Evolutionary conservation across 2,888 invertebrate genomes (phyloP).

Genomic region (Drosophila planitibia): DNA sequence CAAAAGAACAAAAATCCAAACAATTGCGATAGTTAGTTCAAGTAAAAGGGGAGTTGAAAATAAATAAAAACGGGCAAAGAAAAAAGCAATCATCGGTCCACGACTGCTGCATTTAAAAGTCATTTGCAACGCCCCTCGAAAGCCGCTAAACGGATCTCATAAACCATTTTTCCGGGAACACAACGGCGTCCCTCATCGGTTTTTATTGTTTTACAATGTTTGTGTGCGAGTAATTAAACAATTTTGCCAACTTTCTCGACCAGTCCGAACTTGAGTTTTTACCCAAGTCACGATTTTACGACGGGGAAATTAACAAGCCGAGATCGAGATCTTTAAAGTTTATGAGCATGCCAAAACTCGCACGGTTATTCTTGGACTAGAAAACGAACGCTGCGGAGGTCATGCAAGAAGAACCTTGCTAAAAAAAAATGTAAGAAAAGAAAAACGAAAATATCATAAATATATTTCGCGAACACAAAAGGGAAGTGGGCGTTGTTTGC

Average conservation of each 20-base stretch:
- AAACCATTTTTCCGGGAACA: constrained; percentile 55
- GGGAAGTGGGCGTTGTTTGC: constrained; percentile 75
- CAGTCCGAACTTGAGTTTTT: constrained; percentile 42
- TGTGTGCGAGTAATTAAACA: constrained; percentile 64
- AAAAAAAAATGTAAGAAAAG: constrained; percentile 18
- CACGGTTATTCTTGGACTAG: constrained; percentile 38
- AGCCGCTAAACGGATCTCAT: constrained; percentile 67
- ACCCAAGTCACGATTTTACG: constrained; percentile 54
- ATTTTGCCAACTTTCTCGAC: constrained; percentile 66
- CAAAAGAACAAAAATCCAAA: constrained; percentile 47
- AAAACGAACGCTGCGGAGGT: constrained; percentile 40
- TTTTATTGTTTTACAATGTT: constrained; percentile 77
- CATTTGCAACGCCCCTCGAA: constrained; percentile 74
- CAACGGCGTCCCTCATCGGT: constrained; percentile 25
- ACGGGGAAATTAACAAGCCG: constrained; percentile 59
- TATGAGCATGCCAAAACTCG: constrained; percentile 59
- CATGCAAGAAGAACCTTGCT: constrained; percentile 34
- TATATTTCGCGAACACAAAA: constrained; percentile 38
- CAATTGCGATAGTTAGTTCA: constrained; percentile 66
- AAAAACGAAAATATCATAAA: constrained; percentile 24
- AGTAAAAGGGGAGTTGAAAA: constrained; percentile 24
- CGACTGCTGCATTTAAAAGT: constrained; percentile 73
- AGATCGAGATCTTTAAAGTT: constrained; percentile 41
- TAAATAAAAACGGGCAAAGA: constrained; percentile 16
- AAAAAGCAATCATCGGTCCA: constrained; percentile 55